These are phyloP conservation scores for Drosophila eohydei DNA, from an alignment of 2,888 invertebrate species.

Conservation along the genomic window DNA sequence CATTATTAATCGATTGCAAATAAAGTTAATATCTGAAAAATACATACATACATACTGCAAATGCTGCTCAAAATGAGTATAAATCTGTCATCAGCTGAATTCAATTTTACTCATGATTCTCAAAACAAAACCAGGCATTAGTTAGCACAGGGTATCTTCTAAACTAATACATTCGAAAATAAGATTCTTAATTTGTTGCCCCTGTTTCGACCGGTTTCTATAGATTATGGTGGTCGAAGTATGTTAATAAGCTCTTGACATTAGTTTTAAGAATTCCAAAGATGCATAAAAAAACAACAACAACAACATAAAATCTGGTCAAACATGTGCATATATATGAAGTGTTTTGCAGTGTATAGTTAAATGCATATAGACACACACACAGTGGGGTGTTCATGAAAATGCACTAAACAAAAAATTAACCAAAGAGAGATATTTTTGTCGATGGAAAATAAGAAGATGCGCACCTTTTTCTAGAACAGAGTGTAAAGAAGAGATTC, in stretches of 20 bases:
- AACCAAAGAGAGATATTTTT: no score
- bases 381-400: no score
- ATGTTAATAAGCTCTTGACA: slow-evolving; percentile 1
- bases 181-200: background rate
- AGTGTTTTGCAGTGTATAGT: background rate
- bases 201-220: slow-evolving; percentile 1
- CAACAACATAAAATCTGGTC: background rate
- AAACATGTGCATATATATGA: background rate
- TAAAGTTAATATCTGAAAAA: no score
- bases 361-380: background rate
- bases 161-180: background rate
- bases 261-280: slow-evolving; percentile 10
- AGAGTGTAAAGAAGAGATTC: no score
- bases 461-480: no score
- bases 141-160: background rate
- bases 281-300: slow-evolving; percentile 3
- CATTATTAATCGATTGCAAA: no score
- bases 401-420: no score
- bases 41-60: no score
- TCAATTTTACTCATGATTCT: background rate
- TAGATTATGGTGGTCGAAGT: background rate
- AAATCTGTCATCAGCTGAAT: background rate
- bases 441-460: no score
- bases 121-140: background rate
- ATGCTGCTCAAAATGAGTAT: no score